Percentiles rank a stretch among this genome's conserved stretches.
phyloP scores from a whole-genome alignment of 1,140 invertebrate genomes.

The Drosophila virilis region DNA sequence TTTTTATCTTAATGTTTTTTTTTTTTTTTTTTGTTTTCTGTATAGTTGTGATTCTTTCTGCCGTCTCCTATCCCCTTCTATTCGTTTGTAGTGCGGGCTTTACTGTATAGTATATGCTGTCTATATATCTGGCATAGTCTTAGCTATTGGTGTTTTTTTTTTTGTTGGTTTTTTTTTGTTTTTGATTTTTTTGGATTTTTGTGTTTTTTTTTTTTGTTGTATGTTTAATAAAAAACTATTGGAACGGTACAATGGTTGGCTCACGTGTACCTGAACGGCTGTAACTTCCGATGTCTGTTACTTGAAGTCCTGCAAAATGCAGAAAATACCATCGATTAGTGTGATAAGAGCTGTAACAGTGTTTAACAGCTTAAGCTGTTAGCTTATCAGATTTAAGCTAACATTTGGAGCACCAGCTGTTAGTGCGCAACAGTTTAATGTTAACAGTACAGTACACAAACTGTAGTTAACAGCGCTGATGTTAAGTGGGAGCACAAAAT shows the following conservation, averaged over 20 bases:
- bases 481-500: no score
- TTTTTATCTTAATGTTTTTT: background rate
- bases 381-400: no score
- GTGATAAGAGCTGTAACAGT: no score
- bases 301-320: conserved; percentile 92
- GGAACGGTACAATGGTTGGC: conserved; percentile 58
- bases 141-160: conserved; percentile 50
- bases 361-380: no score
- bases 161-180: conserved; percentile 33
- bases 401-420: background rate
- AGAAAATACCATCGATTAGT: background rate
- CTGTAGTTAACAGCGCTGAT: no score
- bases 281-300: conserved; percentile 97
- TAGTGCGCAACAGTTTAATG: background rate
- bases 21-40: background rate
- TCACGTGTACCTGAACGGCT: conserved; percentile 97
- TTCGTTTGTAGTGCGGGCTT: conserved; percentile 35
- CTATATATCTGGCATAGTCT: conserved; percentile 47
- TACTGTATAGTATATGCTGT: conserved; percentile 35
- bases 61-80: conserved; percentile 27
- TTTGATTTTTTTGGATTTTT: conserved; percentile 41
- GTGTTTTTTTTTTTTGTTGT: conserved; percentile 23
- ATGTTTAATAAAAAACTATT: conserved; percentile 64
- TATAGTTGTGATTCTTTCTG: conserved; percentile 3
- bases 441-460: no score